Percentiles rank a stretch among this genome's conserved stretches.
Evolutionary conservation across 2,797 vertebrate species (phyloP).

Genomic region (Leuciscus waleckii): DNA sequence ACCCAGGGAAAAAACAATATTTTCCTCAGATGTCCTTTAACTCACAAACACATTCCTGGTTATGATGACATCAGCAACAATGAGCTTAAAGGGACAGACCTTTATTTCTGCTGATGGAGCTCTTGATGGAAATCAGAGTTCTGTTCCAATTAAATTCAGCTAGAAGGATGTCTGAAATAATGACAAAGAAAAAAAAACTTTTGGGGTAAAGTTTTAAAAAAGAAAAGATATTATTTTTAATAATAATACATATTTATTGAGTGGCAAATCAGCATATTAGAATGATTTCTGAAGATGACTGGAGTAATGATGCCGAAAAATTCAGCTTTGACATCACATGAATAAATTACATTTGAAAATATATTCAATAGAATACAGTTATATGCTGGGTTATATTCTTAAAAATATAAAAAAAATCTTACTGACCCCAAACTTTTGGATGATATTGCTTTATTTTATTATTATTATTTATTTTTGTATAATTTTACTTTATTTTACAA

Average conservation of each 20-base stretch:
- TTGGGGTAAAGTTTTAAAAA: no score
- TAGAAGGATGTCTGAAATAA: neutral
- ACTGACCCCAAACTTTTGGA: neutral
- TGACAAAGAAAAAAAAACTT: neutral
- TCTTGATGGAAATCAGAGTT: neutral
- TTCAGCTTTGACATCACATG: neutral
- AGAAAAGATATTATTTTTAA: no score
- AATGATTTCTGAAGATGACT: no score
- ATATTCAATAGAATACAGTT: no score
- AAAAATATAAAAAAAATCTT: neutral
- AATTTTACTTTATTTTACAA: neutral
- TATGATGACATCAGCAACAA: conserved; percentile 22
- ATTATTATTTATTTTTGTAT: neutral
- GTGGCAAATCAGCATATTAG: neutral
- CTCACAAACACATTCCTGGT: conserved; percentile 11
- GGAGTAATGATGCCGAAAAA: no score
- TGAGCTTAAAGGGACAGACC: conserved; percentile 19
- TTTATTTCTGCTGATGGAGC: conserved; percentile 8
- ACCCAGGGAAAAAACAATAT: neutral
- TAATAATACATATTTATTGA: no score
- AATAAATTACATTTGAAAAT: neutral
- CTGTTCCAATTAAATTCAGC: neutral
- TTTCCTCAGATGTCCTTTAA: conserved; percentile 7
- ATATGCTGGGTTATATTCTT: no score
- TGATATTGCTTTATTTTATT: neutral